These are phyloP conservation scores for Pandemis corylana DNA, from an alignment of 2,888 invertebrate species.

Conservation along the genomic window DNA sequence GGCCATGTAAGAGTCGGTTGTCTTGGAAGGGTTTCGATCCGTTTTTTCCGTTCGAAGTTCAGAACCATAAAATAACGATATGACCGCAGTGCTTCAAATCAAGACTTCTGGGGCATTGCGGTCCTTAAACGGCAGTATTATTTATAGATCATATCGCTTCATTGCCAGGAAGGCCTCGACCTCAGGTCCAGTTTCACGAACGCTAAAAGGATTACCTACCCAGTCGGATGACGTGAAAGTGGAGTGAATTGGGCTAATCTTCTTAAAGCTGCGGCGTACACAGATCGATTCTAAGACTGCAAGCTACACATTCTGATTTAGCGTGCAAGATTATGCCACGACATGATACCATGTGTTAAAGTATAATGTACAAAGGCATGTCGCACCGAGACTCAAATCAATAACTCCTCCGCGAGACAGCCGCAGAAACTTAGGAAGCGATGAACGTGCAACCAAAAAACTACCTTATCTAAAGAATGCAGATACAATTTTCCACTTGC, in stretches of 20 bases:
- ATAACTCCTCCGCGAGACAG: slow-evolving; percentile 67
- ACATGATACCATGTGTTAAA: slow-evolving; percentile 51
- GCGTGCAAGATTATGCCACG: slow-evolving; percentile 51
- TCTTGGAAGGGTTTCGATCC: too few relatives aligned
- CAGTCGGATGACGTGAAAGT: slow-evolving; percentile 56
- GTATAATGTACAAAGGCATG: slow-evolving; percentile 57
- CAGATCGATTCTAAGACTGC: slow-evolving; percentile 46
- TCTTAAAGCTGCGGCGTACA: slow-evolving; percentile 52
- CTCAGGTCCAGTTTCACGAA: slow-evolving; percentile 55
- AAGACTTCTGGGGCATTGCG: slow-evolving; percentile 53
- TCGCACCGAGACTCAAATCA: slow-evolving; percentile 65
- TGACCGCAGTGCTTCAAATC: slow-evolving; percentile 41
- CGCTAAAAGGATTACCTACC: slow-evolving; percentile 63
- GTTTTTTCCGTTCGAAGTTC: too few relatives aligned
- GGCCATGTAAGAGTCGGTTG: too few relatives aligned
- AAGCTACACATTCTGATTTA: slow-evolving; percentile 48
- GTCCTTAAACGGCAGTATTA: slow-evolving; percentile 56
- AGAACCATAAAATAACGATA: slow-evolving; percentile 5
- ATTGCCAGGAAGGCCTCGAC: slow-evolving; percentile 61
- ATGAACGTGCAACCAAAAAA: slow-evolving; percentile 56
- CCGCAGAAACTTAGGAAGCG: slow-evolving; percentile 68
- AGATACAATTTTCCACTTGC: slow-evolving; percentile 61
- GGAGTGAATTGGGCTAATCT: slow-evolving; percentile 65
- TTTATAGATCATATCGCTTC: slow-evolving; percentile 57
- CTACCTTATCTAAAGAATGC: slow-evolving; percentile 60